Conservation (phyloP, 2,888 invertebrate species). For the Palloptera scutellata region DNA sequence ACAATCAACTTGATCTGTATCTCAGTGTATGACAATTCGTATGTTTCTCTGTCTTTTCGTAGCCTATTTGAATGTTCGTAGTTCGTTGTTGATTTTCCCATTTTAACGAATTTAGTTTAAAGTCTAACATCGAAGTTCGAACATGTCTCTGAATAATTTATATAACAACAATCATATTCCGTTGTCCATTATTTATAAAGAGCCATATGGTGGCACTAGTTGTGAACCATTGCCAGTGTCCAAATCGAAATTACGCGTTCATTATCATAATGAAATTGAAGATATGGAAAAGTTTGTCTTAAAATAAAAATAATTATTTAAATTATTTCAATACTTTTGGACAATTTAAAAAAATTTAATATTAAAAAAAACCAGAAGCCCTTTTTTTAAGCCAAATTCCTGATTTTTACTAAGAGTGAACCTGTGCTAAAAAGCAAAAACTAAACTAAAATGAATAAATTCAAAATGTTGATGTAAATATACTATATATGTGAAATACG, state of each 20-base stretch:
- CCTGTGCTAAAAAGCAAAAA: neutral
- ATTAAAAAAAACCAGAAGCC: too few species aligned
- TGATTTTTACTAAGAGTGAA: too few species aligned
- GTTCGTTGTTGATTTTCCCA: neutral
- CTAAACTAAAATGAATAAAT: slow-evolving; percentile 17
- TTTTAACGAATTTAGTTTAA: slow-evolving; percentile 12
- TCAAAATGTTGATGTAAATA: neutral
- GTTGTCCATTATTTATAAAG: slow-evolving; percentile 11
- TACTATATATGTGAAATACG: neutral
- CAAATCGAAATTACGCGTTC: slow-evolving; percentile 57
- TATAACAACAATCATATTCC: slow-evolving; percentile 29
- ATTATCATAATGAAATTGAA: slow-evolving; percentile 48
- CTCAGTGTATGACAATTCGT: too few species aligned
- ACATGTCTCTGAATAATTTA: slow-evolving; percentile 53
- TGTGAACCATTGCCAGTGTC: slow-evolving; percentile 49
- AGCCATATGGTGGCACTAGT: slow-evolving; percentile 13
- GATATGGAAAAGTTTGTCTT: slow-evolving; percentile 26
- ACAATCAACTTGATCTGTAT: neutral
- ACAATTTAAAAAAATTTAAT: too few species aligned
- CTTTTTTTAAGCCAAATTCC: too few species aligned
- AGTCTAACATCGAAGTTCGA: slow-evolving; percentile 23
- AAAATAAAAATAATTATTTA: neutral
- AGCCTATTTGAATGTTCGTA: too few species aligned
- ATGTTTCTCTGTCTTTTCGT: too few species aligned
- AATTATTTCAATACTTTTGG: too few species aligned